Evolutionary conservation across 2,797 vertebrate species (phyloP).

Genomic region (Meda fulgida): DNA sequence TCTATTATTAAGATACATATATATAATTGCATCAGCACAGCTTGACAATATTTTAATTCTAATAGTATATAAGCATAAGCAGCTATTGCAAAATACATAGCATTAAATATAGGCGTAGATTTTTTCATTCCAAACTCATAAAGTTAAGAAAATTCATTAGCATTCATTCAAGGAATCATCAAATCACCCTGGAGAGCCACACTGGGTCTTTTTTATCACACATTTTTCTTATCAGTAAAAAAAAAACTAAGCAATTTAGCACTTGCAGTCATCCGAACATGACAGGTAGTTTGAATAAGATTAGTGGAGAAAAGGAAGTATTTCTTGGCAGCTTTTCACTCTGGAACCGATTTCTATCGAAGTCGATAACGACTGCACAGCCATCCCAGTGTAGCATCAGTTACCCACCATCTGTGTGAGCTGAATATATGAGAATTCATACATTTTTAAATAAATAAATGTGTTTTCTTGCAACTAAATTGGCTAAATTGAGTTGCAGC

Average conservation of each 20-base stretch:
- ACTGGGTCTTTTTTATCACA: neutral
- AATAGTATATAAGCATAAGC: neutral
- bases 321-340: slow-evolving; percentile 17
- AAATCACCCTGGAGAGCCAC: slow-evolving; percentile 9
- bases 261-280: slow-evolving; percentile 11
- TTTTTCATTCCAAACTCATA: neutral
- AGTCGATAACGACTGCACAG: slow-evolving; percentile 18
- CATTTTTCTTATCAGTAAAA: slow-evolving; percentile 36
- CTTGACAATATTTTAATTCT: neutral
- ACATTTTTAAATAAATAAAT: neutral
- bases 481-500: neutral
- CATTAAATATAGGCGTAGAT: neutral
- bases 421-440: neutral
- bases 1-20: neutral
- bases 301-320: slow-evolving; percentile 16
- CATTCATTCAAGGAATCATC: neutral
- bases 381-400: slow-evolving; percentile 36
- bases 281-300: slow-evolving; percentile 28
- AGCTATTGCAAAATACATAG: neutral
- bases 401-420: slow-evolving; percentile 3
- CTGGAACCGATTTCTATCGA: slow-evolving; percentile 7
- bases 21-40: neutral
- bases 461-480: neutral
- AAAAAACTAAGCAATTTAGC: slow-evolving; percentile 21
- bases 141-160: neutral